Conservation (phyloP, 2,797 vertebrate species). For the Heterohyrax brucei region DNA sequence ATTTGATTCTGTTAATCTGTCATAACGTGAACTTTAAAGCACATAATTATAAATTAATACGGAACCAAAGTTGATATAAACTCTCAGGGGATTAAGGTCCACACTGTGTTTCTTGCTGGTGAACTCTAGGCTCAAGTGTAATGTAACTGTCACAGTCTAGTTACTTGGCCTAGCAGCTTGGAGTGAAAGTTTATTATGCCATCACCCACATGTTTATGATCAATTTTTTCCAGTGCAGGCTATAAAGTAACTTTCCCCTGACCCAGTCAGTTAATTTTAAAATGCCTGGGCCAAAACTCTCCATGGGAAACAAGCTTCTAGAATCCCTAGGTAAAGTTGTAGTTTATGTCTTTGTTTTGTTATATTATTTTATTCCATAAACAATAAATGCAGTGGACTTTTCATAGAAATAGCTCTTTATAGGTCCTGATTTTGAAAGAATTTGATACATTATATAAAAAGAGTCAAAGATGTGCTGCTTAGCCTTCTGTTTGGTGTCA, state of each 20-base stretch:
- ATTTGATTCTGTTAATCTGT: neutral
- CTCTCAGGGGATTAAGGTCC: neutral
- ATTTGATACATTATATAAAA: conserved; percentile 23
- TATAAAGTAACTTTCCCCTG: conserved; percentile 83
- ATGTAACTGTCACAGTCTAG: conserved; percentile 47
- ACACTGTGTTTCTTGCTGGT: neutral
- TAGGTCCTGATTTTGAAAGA: conserved; percentile 48
- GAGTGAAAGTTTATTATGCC: conserved; percentile 69
- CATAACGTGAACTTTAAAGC: neutral
- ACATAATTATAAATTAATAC: neutral
- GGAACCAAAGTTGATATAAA: neutral
- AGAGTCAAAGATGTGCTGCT: neutral
- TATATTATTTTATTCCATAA: conserved; percentile 57
- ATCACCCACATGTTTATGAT: conserved; percentile 82
- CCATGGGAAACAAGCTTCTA: conserved; percentile 75
- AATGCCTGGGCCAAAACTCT: conserved; percentile 85
- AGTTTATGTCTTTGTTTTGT: conserved; percentile 48
- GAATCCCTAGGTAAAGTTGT: conserved; percentile 51
- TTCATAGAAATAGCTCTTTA: conserved; percentile 22
- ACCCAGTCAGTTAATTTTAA: conserved; percentile 85
- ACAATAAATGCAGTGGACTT: conserved; percentile 24
- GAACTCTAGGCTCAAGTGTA: conserved; percentile 22
- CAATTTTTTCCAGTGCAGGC: conserved; percentile 74
- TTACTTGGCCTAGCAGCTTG: conserved; percentile 65
- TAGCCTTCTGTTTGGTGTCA: neutral